phyloP scores from a whole-genome alignment of 2,113 vertebrate species.

The Amphilophus citrinellus region DNA sequence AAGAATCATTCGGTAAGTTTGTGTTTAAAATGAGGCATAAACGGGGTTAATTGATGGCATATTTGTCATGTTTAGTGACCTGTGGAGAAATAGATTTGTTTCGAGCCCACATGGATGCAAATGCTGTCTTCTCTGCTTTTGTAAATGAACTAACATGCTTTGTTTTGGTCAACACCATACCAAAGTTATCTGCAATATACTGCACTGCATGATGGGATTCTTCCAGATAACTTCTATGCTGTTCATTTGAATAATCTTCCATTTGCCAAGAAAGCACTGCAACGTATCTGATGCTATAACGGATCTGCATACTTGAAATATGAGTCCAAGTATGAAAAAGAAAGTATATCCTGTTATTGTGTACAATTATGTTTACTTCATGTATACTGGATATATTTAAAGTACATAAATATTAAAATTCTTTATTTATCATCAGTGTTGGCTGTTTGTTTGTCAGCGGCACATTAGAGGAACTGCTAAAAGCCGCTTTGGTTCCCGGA shows the following conservation, averaged over 20 bases:
- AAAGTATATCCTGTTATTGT: constrained; percentile 45
- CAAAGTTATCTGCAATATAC: constrained; percentile 70
- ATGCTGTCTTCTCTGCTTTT: constrained; percentile 40
- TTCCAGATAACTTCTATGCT: constrained; percentile 62
- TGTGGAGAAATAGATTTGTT: background rate
- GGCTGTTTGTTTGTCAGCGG: background rate
- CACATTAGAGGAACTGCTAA: too few species aligned
- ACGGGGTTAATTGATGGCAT: background rate
- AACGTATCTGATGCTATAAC: constrained; percentile 48
- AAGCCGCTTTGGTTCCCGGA: too few species aligned
- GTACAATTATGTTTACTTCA: constrained; percentile 50
- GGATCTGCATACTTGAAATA: constrained; percentile 54
- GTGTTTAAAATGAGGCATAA: rapidly evolving
- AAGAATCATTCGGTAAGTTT: background rate
- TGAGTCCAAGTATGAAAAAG: constrained; percentile 26
- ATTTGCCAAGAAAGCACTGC: constrained; percentile 50
- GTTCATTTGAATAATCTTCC: constrained; percentile 56
- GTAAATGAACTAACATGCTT: constrained; percentile 30
- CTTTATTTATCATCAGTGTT: constrained; percentile 57
- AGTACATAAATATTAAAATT: constrained; percentile 51
- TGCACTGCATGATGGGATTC: constrained; percentile 67
- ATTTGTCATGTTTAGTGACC: background rate
- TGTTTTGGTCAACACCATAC: constrained; percentile 42
- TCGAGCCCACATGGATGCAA: background rate
- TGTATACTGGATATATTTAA: constrained; percentile 60